Base-by-base conservation (phyloP, 2,113 vertebrate species). In the Halcyon malimbica region DNA sequence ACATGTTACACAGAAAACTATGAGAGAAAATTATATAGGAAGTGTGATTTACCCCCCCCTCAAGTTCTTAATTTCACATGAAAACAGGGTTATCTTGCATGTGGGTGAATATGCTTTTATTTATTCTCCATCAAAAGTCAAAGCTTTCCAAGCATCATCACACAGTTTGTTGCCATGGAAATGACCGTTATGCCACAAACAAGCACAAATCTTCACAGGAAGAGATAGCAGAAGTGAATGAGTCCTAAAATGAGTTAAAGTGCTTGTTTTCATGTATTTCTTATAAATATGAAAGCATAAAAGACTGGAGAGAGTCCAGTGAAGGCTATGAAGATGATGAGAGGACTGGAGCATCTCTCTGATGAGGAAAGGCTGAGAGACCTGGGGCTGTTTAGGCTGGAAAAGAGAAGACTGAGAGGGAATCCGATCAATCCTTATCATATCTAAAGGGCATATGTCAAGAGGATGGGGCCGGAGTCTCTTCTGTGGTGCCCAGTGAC, bases 131-230 rank as follows among this genome's bases (percentile, higher is more conserved):
- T 44, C 63, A 65, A 63, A 93, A 95, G 81, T 12, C 85, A 77
- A 59, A 92, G 94, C 89, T 82, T 94, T 87, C 87, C 69, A 92
- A 79, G 83, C 74, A 68, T 44, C 62, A 76, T 46, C 74, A 73
- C 73, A 78, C 10, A 33, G 83, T 85, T 92, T 89, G 96, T 95
- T 96, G 89, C 93, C 91, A 96, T 95, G 95, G 93, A 85, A 94
- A 96, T 91, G 69, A 79, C 91, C 70, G 8, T 79, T 85, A 59
- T 62, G 74, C 65, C 87, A 89, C 74, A 68, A 75, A 78, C 6
- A 9, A 53, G 69, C 1, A 0, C 50, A 1, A 23, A 68, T 41
- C 77, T 87, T 92, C 89, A 71, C 0, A 0, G 64, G 64, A 83
- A 88, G 65, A 76, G 77, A 89, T 37, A 92, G 79, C 51, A 71